A percentile compares a stretch with the other conserved stretches of the same genome.
Conservation (phyloP, 2,888 invertebrate species). For the Caenorhabditis angaria region DNA sequence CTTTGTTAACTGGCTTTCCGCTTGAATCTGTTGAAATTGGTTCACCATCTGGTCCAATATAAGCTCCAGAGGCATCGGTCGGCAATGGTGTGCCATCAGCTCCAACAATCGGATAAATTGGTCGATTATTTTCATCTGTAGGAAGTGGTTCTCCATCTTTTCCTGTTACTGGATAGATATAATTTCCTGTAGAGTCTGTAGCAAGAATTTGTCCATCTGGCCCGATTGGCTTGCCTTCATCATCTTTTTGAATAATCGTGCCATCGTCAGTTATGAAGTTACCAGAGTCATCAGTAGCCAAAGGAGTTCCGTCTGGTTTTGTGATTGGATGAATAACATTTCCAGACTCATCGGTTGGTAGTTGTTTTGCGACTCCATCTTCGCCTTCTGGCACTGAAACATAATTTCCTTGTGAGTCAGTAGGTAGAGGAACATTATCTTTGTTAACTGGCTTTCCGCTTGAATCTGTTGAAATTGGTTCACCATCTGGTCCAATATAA, state of each 20-base stretch:
- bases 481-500: slow-evolving; percentile 45
- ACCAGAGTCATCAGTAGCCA: slow-evolving; percentile 31
- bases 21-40: slow-evolving; percentile 45
- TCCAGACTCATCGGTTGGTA: slow-evolving; percentile 43
- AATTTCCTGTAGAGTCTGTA: slow-evolving; percentile 47
- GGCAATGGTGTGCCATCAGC: slow-evolving; percentile 43
- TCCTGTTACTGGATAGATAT: slow-evolving; percentile 41
- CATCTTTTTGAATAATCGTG: slow-evolving; percentile 30
- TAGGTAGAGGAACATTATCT: slow-evolving; percentile 43
- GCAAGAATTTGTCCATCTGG: slow-evolving; percentile 36
- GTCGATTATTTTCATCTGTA: slow-evolving; percentile 41
- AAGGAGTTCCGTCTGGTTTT: slow-evolving; percentile 26
- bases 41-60: slow-evolving; percentile 35
- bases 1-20: slow-evolving; percentile 38
- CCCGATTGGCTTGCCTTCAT: slow-evolving; percentile 39
- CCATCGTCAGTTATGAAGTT: slow-evolving; percentile 32
- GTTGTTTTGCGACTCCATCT: slow-evolving; percentile 10
- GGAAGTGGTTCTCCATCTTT: slow-evolving; percentile 41
- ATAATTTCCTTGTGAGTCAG: slow-evolving; percentile 27
- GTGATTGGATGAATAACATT: slow-evolving; percentile 31
- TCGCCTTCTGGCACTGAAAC: slow-evolving; percentile 24
- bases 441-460: slow-evolving; percentile 22
- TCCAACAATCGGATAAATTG: slow-evolving; percentile 42
- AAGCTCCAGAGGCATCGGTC: slow-evolving; percentile 40
- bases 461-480: slow-evolving; percentile 38